Conservation (phyloP, 2,797 vertebrate species). For the Helicolenus hilgendorfi region DNA sequence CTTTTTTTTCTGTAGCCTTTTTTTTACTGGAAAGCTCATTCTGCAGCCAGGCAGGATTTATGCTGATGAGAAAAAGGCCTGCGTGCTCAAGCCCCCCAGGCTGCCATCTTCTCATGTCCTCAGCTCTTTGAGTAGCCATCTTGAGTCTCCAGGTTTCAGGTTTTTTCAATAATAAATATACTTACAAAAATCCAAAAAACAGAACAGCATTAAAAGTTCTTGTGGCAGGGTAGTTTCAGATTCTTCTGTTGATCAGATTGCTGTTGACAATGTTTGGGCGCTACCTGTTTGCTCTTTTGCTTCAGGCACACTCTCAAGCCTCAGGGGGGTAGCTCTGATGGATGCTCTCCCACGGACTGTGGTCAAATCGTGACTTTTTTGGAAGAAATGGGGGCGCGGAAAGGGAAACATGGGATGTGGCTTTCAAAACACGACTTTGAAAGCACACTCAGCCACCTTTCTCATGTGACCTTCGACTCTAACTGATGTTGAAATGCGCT, state of each 20-base stretch:
- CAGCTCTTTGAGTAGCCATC: conserved; percentile 35
- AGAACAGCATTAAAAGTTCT: not conserved
- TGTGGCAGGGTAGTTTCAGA: not conserved
- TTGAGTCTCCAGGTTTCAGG: conserved; percentile 9
- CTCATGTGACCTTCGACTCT: not conserved
- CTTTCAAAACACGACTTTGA: not conserved
- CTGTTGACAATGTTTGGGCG: conserved; percentile 12
- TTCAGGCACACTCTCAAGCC: conserved; percentile 22
- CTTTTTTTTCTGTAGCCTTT: conserved; percentile 40
- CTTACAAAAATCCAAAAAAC: not conserved
- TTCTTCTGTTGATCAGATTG: conserved; percentile 27
- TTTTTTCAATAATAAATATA: not conserved
- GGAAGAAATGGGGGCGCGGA: not conserved
- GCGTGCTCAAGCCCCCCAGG: conserved; percentile 24
- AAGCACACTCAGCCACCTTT: not conserved
- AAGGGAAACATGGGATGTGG: not conserved
- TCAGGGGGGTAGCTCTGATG: conserved; percentile 10
- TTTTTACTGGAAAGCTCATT: conserved; percentile 61
- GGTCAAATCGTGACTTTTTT: conserved; percentile 5
- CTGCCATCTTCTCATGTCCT: conserved; percentile 44
- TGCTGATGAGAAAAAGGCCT: conserved; percentile 80
- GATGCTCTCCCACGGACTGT: not conserved
- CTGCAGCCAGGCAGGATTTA: conserved; percentile 73
- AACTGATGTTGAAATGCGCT: not conserved
- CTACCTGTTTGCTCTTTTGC: conserved; percentile 32